These are phyloP conservation scores for Myotis planiceps DNA, from an alignment of 2,797 vertebrate species.

Conservation along the genomic window DNA sequence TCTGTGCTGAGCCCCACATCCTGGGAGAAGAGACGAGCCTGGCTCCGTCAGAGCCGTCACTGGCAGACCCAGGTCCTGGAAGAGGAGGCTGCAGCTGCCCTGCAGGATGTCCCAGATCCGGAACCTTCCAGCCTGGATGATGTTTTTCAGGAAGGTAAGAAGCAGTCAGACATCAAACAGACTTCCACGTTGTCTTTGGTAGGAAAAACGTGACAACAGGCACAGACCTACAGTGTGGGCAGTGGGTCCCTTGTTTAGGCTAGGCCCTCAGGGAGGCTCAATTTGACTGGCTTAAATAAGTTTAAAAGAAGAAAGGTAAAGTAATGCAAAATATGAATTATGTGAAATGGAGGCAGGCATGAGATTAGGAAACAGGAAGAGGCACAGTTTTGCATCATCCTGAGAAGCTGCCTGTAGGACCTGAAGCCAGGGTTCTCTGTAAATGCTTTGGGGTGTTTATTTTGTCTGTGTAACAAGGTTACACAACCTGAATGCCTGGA, in stretches of 20 bases:
- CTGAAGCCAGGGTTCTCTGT: neutral
- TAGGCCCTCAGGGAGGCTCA: neutral
- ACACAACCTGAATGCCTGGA: neutral
- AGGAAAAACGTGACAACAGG: neutral
- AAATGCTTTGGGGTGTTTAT: neutral
- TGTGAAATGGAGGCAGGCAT: neutral
- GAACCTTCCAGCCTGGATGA: constrained; percentile 75
- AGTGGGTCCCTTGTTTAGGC: neutral
- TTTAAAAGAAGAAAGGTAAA: neutral
- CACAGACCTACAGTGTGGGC: neutral
- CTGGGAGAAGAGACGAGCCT: constrained; percentile 88
- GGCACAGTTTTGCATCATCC: neutral
- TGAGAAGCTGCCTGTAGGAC: neutral
- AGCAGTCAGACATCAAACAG: neutral
- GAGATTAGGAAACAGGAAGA: neutral
- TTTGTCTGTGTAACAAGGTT: neutral
- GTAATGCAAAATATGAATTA: neutral
- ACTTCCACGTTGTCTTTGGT: neutral
- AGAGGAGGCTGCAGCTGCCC: constrained; percentile 69
- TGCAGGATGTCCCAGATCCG: constrained; percentile 57
- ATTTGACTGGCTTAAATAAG: neutral
- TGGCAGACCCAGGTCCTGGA: constrained; percentile 85
- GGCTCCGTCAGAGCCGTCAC: constrained; percentile 89
- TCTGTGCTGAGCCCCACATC: constrained; percentile 83
- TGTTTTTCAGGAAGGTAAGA: constrained; percentile 82